These are phyloP conservation scores for Rynchops niger DNA, from an alignment of 2,113 vertebrate species.

Conservation along the genomic window DNA sequence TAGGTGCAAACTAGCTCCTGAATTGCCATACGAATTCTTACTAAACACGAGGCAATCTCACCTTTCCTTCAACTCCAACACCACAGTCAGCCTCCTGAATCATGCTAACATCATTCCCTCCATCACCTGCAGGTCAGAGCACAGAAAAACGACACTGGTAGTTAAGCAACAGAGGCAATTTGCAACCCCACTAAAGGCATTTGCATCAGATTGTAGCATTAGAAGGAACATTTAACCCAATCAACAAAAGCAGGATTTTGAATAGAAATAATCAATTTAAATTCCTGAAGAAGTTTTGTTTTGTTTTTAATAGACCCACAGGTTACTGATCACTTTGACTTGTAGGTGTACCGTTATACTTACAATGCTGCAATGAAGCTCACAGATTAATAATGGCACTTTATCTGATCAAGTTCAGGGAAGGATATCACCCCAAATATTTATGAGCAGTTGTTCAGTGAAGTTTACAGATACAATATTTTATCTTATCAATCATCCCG, in stretches of 20 bases:
- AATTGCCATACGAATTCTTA: neutral
- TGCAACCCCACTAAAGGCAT: neutral
- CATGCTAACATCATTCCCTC: conserved; percentile 99
- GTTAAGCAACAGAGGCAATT: neutral
- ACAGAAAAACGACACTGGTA: neutral
- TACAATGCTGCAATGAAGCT: neutral
- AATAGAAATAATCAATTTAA: neutral
- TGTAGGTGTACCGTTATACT: neutral
- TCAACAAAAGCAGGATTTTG: neutral
- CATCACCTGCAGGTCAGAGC: conserved; percentile 83
- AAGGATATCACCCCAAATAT: neutral
- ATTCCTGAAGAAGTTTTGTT: neutral
- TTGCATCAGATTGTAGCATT: neutral
- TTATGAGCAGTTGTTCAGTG: rapidly evolving
- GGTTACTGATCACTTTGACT: neutral
- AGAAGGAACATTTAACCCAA: neutral
- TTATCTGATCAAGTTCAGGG: neutral
- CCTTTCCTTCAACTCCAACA: conserved; percentile 98
- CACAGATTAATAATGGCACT: neutral
- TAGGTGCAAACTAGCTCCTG: neutral
- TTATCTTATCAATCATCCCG: neutral
- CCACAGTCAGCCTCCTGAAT: conserved; percentile 99
- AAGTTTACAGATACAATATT: neutral
- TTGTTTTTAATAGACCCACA: neutral
- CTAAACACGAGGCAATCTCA: conserved; percentile 71